phyloP scores from a whole-genome alignment of 2,797 vertebrate genomes.

The Saxicola maurus region DNA sequence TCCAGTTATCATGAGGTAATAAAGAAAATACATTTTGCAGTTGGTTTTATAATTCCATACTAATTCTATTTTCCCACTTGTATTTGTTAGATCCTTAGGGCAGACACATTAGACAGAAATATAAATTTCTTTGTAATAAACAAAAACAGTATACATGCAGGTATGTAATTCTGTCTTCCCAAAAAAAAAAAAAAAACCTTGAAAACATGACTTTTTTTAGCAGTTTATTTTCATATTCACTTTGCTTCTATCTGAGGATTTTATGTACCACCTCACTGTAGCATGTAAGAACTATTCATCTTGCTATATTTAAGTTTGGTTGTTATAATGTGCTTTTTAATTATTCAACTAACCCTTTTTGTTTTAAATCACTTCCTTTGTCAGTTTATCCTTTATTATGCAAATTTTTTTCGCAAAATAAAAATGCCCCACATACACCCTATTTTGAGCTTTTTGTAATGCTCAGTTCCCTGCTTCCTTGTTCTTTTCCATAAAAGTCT shows the following conservation, averaged over 20 bases:
- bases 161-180: background rate
- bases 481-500: background rate
- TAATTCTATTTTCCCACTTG: slow-evolving; percentile 36
- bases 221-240: background rate
- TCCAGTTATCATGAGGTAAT: slow-evolving; percentile 36
- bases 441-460: slow-evolving; percentile 14
- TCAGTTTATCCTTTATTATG: slow-evolving; percentile 36
- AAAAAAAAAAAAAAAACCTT: background rate
- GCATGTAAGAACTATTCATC: slow-evolving; percentile 33
- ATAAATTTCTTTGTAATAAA: background rate
- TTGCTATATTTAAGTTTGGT: slow-evolving; percentile 31
- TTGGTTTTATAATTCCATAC: slow-evolving; percentile 13
- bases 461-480: background rate
- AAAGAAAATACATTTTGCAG: slow-evolving; percentile 53
- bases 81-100: background rate
- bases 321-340: slow-evolving; percentile 50
- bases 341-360: slow-evolving; percentile 44
- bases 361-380: slow-evolving; percentile 49
- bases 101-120: background rate
- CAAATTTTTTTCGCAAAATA: slow-evolving; percentile 21
- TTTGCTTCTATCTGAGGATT: slow-evolving; percentile 33
- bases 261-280: background rate
- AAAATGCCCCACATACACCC: slow-evolving; percentile 35
- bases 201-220: background rate
- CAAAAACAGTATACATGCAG: background rate